Conservation (phyloP, 1,140 invertebrate species). For the Akabosia matsudoensis region DNA sequence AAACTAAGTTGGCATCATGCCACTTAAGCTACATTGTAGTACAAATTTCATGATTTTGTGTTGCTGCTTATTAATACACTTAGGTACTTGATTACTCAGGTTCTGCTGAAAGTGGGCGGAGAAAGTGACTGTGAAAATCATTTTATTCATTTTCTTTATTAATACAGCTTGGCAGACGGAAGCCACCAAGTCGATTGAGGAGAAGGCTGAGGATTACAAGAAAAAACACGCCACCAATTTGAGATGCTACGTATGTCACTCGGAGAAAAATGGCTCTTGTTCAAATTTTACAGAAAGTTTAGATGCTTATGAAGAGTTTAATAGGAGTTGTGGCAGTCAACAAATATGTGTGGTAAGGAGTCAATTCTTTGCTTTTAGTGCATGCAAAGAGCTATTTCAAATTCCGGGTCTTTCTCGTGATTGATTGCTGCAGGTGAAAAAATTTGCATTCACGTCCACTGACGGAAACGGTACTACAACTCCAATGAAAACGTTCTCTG, state of each 20-base stretch:
- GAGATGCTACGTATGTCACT: slow-evolving; percentile 75
- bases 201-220: slow-evolving; percentile 27
- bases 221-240: slow-evolving; percentile 59
- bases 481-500: slow-evolving; percentile 69
- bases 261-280: slow-evolving; percentile 67
- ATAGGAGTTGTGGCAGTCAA: slow-evolving; percentile 67
- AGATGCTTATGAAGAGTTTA: slow-evolving; percentile 27
- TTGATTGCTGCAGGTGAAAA: slow-evolving; percentile 64
- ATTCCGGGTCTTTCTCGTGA: background rate
- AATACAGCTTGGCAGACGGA: slow-evolving; percentile 17
- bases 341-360: slow-evolving; percentile 69
- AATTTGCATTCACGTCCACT: slow-evolving; percentile 75
- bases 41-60: background rate
- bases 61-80: background rate
- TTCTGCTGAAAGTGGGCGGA: too few species aligned
- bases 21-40: background rate
- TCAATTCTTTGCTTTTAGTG: background rate
- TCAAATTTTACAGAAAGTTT: slow-evolving; percentile 56
- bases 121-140: too few species aligned
- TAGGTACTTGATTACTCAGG: slow-evolving; percentile 10
- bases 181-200: background rate
- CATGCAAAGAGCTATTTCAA: too few species aligned
- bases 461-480: slow-evolving; percentile 71
- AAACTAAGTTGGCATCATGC: background rate
- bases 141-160: too few species aligned